A percentile compares a stretch with the other conserved stretches of the same genome.
phyloP scores from a whole-genome alignment of 2,113 vertebrate species.

The Lagopus muta region DNA sequence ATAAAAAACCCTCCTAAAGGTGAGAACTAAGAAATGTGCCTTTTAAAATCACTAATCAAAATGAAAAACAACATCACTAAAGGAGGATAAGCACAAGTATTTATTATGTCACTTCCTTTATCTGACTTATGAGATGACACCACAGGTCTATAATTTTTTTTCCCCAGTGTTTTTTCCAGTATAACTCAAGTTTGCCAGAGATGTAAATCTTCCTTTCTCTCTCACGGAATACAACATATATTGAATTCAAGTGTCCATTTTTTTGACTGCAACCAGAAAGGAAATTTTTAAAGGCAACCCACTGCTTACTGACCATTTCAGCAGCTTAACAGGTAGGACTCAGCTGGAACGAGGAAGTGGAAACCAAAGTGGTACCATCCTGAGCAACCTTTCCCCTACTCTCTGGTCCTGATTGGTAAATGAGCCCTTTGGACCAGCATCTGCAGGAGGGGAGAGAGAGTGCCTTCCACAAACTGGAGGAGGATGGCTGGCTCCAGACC shows the following conservation, averaged over 20 bases:
- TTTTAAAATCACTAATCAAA: constrained; percentile 59
- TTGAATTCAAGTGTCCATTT: background rate
- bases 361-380: background rate
- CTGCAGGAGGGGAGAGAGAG: accelerated
- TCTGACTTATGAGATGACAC: constrained; percentile 10
- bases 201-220: background rate
- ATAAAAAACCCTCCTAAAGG: constrained; percentile 32
- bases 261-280: background rate
- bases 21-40: constrained; percentile 50
- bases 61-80: constrained; percentile 53
- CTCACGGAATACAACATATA: background rate
- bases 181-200: background rate
- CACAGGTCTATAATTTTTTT: constrained; percentile 21
- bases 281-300: background rate
- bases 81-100: constrained; percentile 10
- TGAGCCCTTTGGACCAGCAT: background rate
- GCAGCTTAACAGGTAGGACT: background rate
- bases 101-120: constrained; percentile 21
- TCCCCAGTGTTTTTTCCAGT: background rate
- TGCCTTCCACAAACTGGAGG: background rate
- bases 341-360: background rate
- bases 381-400: background rate
- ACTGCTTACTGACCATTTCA: background rate
- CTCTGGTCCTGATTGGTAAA: background rate
- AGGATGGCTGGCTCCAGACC: background rate